phyloP scores from a whole-genome alignment of 1,140 invertebrate species.

The Lethrus apterus region DNA sequence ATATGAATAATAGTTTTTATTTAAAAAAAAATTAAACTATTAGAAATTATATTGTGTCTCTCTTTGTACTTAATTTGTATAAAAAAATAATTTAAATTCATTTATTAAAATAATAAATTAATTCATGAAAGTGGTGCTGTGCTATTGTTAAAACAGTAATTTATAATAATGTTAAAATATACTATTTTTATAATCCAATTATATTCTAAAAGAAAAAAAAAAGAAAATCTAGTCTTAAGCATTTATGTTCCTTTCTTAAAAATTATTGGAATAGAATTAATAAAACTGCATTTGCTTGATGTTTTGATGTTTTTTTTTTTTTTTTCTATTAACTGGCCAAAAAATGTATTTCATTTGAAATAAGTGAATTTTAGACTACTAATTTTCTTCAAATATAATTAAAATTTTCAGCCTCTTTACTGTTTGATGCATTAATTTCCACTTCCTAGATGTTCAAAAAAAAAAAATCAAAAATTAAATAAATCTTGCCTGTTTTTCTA shows the following conservation, averaged over 20 bases:
- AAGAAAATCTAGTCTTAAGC: conserved; percentile 10
- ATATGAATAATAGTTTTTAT: not conserved
- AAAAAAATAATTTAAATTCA: not conserved
- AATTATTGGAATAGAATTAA: no score
- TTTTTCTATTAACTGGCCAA: no score
- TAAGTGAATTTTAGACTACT: no score
- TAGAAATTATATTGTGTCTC: not conserved
- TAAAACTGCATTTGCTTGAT: no score
- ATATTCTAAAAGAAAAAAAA: not conserved
- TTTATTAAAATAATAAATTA: not conserved
- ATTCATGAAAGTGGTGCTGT: conserved; percentile 4
- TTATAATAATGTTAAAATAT: conserved; percentile 3
- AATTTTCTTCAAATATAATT: no score
- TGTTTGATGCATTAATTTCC: no score
- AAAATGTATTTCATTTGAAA: no score
- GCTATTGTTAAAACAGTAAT: conserved; percentile 3
- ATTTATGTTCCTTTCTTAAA: conserved; percentile 8
- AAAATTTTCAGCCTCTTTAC: no score
- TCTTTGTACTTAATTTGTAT: not conserved
- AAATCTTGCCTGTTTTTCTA: no score
- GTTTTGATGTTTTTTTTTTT: no score
- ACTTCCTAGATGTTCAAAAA: no score
- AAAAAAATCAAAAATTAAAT: no score
- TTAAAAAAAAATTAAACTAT: not conserved
- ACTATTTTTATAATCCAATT: conserved; percentile 9